These are phyloP conservation scores for Tortrix viridana DNA, from an alignment of 2,888 invertebrate species.

Conservation along the genomic window DNA sequence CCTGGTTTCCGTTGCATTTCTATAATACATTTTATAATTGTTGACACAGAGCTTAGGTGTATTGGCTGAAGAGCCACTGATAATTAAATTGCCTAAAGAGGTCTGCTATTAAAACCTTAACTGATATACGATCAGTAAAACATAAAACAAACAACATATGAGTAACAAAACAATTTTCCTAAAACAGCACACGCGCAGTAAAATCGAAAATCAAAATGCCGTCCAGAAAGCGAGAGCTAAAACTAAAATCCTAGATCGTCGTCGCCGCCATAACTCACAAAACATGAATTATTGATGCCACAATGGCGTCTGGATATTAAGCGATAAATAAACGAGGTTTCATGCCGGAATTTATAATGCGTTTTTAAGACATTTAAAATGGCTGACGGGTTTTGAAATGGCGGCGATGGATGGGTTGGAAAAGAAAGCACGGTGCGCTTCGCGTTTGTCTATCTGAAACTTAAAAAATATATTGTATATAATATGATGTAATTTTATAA, in stretches of 20 bases:
- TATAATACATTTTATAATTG: too few relatives aligned
- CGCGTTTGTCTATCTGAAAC: too few relatives aligned
- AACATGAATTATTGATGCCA: slow-evolving; percentile 36
- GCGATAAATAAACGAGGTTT: slow-evolving; percentile 36
- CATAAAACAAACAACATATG: too few relatives aligned
- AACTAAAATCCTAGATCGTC: slow-evolving; percentile 36
- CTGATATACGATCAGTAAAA: too few relatives aligned
- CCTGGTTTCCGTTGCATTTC: too few relatives aligned
- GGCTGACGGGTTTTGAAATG: slow-evolving; percentile 24
- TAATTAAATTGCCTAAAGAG: too few relatives aligned
- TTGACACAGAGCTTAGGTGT: too few relatives aligned
- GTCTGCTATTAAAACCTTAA: too few relatives aligned
- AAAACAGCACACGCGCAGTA: not conserved
- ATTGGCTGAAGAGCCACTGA: too few relatives aligned
- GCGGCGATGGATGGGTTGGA: slow-evolving; percentile 8
- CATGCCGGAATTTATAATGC: slow-evolving; percentile 37
- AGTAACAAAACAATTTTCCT: too few relatives aligned
- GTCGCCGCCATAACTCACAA: slow-evolving; percentile 25
- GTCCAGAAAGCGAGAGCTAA: slow-evolving; percentile 30
- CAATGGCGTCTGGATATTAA: slow-evolving; percentile 34
- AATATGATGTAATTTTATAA: too few relatives aligned
- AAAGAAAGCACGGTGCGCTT: not conserved
- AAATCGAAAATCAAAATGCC: slow-evolving; percentile 16
- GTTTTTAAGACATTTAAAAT: slow-evolving; percentile 32
- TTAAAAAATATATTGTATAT: too few relatives aligned